Percentiles rank a stretch among this genome's conserved stretches.
Evolutionary conservation across 2,888 invertebrate species (phyloP).

Genomic region (Cheilosia soror): DNA sequence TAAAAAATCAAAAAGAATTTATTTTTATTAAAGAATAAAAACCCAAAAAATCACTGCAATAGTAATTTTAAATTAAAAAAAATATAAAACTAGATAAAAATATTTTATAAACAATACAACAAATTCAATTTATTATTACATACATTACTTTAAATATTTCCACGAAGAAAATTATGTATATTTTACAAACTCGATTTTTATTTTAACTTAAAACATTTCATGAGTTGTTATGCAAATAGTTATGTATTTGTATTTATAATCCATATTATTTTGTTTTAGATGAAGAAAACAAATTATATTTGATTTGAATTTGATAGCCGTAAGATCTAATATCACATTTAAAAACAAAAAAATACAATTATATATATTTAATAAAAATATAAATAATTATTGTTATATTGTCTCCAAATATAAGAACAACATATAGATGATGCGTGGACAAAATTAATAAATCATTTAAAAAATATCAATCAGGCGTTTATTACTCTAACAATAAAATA

Average conservation of each 20-base stretch:
- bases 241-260: slow-evolving; percentile 9
- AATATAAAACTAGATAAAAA: background rate
- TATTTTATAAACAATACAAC: slow-evolving; percentile 6
- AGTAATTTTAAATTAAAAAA: slow-evolving; percentile 23
- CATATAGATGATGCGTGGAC: slow-evolving; percentile 61
- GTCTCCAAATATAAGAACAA: slow-evolving; percentile 59
- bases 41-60: slow-evolving; percentile 21
- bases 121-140: background rate
- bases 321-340: slow-evolving; percentile 59
- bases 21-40: slow-evolving; percentile 3
- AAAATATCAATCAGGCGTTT: slow-evolving; percentile 6
- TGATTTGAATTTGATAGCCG: slow-evolving; percentile 41
- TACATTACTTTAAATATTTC: background rate
- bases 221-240: slow-evolving; percentile 3
- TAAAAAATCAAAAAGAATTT: slow-evolving; percentile 1
- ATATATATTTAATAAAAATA: slow-evolving; percentile 55
- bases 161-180: background rate
- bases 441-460: slow-evolving; percentile 63
- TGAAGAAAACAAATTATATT: slow-evolving; percentile 1
- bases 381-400: slow-evolving; percentile 66
- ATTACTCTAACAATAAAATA: background rate
- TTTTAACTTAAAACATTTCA: slow-evolving; percentile 1
- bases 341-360: slow-evolving; percentile 44
- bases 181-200: background rate
- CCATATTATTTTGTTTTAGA: slow-evolving; percentile 34